These are phyloP conservation scores for Lepidochitona cinerea DNA, from an alignment of 2,888 invertebrate genomes.

Conservation along the genomic window DNA sequence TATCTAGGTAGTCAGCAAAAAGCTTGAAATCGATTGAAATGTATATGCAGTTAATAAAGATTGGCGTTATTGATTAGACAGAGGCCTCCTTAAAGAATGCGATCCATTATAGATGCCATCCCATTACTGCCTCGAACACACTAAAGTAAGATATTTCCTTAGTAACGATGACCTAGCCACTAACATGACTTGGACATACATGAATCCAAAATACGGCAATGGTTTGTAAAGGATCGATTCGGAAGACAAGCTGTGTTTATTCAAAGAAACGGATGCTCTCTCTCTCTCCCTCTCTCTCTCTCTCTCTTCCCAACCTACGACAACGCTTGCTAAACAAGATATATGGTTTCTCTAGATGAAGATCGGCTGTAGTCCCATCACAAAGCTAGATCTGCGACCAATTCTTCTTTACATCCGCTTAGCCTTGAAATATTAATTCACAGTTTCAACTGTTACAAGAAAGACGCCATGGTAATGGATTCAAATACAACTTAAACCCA, in stretches of 20 bases:
- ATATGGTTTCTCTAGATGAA: background rate
- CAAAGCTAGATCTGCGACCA: background rate
- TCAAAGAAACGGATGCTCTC: background rate
- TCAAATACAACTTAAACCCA: too few relatives aligned
- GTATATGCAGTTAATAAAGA: background rate
- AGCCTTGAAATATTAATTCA: background rate
- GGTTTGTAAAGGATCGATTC: background rate
- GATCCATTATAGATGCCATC: background rate
- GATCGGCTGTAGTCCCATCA: background rate
- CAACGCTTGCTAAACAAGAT: background rate
- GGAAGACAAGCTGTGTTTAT: background rate
- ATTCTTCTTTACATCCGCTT: background rate
- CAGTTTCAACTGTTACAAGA: too few relatives aligned
- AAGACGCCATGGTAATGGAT: too few relatives aligned
- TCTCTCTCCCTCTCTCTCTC: too few relatives aligned
- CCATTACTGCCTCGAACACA: background rate
- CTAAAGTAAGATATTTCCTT: background rate
- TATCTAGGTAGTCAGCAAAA: background rate
- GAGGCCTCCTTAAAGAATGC: background rate
- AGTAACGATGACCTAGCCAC: background rate
- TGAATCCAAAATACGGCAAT: background rate
- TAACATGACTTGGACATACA: background rate
- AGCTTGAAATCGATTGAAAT: conserved; percentile 2
- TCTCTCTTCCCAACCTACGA: background rate
- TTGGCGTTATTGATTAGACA: background rate